Evolutionary conservation across 1,140 invertebrate species (phyloP).

Genomic region (Solenopsis invicta): DNA sequence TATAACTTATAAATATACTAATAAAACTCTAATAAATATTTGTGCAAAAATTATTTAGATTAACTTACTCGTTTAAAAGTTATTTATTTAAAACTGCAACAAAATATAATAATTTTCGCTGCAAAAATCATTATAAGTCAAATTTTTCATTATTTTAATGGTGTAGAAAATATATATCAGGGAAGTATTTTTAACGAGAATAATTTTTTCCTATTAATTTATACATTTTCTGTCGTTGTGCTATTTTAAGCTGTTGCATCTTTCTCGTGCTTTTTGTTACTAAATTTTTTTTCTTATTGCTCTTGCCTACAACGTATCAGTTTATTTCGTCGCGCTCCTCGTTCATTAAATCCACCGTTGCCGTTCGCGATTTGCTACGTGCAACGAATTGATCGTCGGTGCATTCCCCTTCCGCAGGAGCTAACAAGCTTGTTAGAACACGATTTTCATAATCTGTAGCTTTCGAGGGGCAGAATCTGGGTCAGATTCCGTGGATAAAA

Average conservation of each 20-base stretch:
- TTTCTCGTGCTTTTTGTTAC: neutral
- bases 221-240: neutral
- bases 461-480: constrained; percentile 29
- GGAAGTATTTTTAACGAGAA: neutral
- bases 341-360: constrained; percentile 1
- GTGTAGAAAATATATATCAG: neutral
- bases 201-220: neutral
- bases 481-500: constrained; percentile 32
- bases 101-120: too few species aligned
- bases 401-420: constrained; percentile 12
- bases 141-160: too few species aligned
- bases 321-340: neutral
- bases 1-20: too few species aligned
- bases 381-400: neutral
- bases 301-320: neutral
- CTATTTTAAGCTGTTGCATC: neutral
- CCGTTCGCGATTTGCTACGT: constrained; percentile 9
- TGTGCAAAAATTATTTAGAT: too few species aligned
- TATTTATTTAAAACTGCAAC: too few species aligned
- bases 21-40: too few species aligned
- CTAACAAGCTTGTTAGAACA: constrained; percentile 54
- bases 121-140: too few species aligned
- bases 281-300: neutral
- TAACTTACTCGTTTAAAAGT: too few species aligned
- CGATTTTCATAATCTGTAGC: constrained; percentile 47